Evolutionary conservation across 2,888 invertebrate species (phyloP), one percentile per base, ranked within the genome.

Genomic region (Parnassius orleans): DNA sequence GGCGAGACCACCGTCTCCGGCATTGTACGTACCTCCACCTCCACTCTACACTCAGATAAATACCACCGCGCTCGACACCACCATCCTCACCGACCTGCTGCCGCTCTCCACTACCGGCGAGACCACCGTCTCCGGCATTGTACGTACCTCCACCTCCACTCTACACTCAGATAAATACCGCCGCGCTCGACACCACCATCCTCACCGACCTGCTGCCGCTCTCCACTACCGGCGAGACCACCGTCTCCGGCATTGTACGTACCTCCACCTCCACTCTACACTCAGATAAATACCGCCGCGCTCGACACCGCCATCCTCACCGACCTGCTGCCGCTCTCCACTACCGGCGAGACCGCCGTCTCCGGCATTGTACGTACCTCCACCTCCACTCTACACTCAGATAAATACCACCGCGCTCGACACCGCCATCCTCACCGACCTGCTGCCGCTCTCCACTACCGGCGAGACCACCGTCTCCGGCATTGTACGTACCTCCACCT

Each of bases 1-100:
- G 95, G 96, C 5, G 96, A 96, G 79, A 95, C 95, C 66, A 98
- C 98, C 24, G 94, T 97, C 53, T 97, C 97, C 1, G 98, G 98
- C 72, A 96, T 97, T 80, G 98, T 98, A 85, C 94, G 95, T 42
- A 42, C 9, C 42, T 9, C 42, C 93, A 44, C 14, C 5, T n/a
- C 62, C 42, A 10, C 42, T 10, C 9, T 2, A 10, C 9, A 9
- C 42, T 42, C 42, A 19, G 15, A 19, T 19, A 1, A 19, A 19
- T 19, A 42, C 42, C 42, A 2, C 42, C 0, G 97, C 98, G 0
- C 88, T 98, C 63, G 96, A 98, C 75, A 97, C 98, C 54, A 95
- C 97, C 66, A 96, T 99, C 69, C 92, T 98, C 59, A 97, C 97
- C 0, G 98, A 98, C 81, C 89, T 98, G 63, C 90, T 98, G 63